phyloP scores from a whole-genome alignment of 1,140 invertebrate species.

The Piezodorus guildinii region DNA sequence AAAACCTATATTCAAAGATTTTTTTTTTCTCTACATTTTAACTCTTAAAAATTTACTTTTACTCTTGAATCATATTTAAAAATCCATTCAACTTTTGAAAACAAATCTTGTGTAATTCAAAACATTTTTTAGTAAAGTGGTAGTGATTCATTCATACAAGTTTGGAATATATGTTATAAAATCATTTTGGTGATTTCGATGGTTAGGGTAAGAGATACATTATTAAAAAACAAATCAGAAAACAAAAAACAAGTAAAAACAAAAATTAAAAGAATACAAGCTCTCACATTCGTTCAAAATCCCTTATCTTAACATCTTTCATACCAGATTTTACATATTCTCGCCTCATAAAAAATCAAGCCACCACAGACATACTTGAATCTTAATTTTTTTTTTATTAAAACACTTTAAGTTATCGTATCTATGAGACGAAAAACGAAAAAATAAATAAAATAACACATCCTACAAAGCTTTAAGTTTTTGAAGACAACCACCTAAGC shows the following conservation, averaged over 20 bases:
- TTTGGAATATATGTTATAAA: background rate
- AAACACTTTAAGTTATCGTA: no score
- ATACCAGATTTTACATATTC: no score
- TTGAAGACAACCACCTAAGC: background rate
- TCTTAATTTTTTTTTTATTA: no score
- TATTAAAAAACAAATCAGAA: no score
- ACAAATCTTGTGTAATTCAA: constrained; percentile 1
- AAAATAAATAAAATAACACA: constrained; percentile 5
- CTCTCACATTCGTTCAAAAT: background rate
- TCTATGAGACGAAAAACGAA: constrained; percentile 7
- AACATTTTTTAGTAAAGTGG: background rate
- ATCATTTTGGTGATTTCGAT: no score
- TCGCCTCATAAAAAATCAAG: no score
- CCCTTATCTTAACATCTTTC: no score
- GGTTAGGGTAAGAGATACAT: no score
- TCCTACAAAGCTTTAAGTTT: constrained; percentile 6
- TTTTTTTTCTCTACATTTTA: constrained; percentile 16
- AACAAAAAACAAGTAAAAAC: no score
- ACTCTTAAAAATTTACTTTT: constrained; percentile 7
- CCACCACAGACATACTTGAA: no score
- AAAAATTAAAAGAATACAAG: background rate
- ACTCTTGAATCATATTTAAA: constrained; percentile 3
- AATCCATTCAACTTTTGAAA: constrained; percentile 5
- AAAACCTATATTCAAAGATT: constrained; percentile 19
- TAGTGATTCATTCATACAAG: background rate